A percentile compares a stretch with the other conserved stretches of the same genome.
phyloP scores from a whole-genome alignment of 92 coral and sea anemone species.

The Palythoa grandiflora region DNA sequence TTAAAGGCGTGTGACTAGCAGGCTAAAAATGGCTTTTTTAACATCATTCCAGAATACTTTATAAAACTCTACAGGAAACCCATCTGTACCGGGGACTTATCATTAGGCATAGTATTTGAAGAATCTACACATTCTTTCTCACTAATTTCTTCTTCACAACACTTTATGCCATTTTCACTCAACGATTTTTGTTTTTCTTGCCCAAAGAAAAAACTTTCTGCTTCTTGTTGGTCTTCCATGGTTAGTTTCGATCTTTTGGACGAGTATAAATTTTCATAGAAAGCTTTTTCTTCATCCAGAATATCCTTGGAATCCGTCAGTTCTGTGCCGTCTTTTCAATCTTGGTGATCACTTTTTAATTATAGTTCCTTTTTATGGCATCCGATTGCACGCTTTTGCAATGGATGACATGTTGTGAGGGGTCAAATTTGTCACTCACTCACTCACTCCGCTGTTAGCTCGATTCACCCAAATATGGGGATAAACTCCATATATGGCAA shows the following conservation, averaged over 20 bases:
- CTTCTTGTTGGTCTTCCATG: conserved; percentile 2
- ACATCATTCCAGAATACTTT: too few species aligned
- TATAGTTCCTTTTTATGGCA: too few species aligned
- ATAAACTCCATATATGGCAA: too few species aligned
- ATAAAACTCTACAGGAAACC: too few species aligned
- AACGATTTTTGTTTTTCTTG: not conserved
- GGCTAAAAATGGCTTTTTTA: not conserved
- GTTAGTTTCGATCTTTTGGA: too few species aligned
- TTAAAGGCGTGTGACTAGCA: not conserved
- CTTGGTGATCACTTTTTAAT: too few species aligned
- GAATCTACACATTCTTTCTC: not conserved
- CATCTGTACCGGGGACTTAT: conserved; percentile 9
- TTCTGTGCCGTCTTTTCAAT: conserved; percentile 11
- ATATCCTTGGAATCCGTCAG: not conserved
- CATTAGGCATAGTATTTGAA: not conserved
- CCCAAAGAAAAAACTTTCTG: not conserved
- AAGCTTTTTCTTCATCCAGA: not conserved
- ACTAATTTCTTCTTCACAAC: not conserved
- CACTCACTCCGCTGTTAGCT: too few species aligned
- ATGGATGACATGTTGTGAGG: too few species aligned
- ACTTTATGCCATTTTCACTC: not conserved
- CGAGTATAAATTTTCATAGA: conserved; percentile 6
- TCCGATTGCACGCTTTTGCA: too few species aligned
- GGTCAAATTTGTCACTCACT: too few species aligned
- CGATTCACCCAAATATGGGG: too few species aligned